These are phyloP conservation scores for Microplitis deprimator DNA, from an alignment of 2,888 invertebrate genomes.

Conservation along the genomic window DNA sequence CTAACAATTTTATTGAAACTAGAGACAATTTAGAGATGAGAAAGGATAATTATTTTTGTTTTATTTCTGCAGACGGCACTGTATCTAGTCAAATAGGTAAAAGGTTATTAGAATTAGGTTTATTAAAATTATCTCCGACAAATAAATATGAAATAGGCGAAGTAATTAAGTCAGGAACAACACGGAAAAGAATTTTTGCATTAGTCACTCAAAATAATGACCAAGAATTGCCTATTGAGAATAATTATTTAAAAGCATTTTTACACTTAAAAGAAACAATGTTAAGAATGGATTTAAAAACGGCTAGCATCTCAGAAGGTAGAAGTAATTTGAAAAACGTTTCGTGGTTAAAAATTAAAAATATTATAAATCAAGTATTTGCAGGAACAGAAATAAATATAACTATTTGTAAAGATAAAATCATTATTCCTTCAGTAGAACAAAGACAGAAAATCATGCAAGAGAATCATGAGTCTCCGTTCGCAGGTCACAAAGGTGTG, in stretches of 20 bases:
- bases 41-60: constrained; percentile 30
- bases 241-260: constrained; percentile 16
- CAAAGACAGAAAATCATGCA: constrained; percentile 16
- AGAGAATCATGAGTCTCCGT: constrained; percentile 36
- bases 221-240: constrained; percentile 3
- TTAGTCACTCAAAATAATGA: background rate
- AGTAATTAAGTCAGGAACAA: constrained; percentile 19
- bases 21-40: constrained; percentile 40
- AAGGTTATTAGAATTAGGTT: background rate
- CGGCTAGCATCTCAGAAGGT: constrained; percentile 35
- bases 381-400: constrained; percentile 29
- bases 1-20: constrained; percentile 26
- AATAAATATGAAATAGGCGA: constrained; percentile 18
- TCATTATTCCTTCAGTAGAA: constrained; percentile 27
- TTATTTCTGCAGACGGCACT: background rate
- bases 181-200: background rate
- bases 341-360: constrained; percentile 25
- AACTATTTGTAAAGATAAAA: constrained; percentile 35
- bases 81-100: background rate
- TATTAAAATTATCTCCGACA: background rate
- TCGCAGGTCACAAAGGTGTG: constrained; percentile 38
- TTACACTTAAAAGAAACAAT: constrained; percentile 9
- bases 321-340: constrained; percentile 24
- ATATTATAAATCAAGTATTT: constrained; percentile 30
- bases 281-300: background rate